Percentiles rank a stretch among this genome's conserved stretches.
phyloP scores from a whole-genome alignment of 1,140 invertebrate genomes.

The Magallana angulata region DNA sequence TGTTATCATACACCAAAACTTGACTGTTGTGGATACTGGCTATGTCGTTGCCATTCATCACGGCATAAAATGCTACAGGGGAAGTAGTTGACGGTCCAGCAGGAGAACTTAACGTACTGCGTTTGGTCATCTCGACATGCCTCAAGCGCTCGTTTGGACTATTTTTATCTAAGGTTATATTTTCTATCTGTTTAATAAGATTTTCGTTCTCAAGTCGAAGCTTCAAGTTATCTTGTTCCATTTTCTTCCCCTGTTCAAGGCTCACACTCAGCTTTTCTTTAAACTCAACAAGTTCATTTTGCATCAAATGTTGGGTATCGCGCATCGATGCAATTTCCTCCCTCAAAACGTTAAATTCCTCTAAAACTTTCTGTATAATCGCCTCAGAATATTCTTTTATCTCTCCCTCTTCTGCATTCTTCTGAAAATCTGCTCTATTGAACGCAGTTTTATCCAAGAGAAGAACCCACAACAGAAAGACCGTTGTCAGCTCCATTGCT shows the following conservation, averaged over 20 bases:
- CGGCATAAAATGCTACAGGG: conserved; percentile 4
- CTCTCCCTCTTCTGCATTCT: too few relatives aligned
- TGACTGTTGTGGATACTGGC: not conserved
- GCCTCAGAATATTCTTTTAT: too few relatives aligned
- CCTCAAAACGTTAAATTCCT: not conserved
- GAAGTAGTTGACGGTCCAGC: not conserved
- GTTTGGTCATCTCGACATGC: not conserved
- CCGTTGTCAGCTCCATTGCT: too few relatives aligned
- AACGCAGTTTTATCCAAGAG: too few relatives aligned
- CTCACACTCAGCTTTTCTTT: not conserved
- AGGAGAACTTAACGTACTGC: not conserved
- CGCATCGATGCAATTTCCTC: not conserved
- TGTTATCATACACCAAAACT: not conserved
- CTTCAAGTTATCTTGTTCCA: too few relatives aligned
- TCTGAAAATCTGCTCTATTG: too few relatives aligned
- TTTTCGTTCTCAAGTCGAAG: not conserved
- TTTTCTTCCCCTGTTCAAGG: too few relatives aligned
- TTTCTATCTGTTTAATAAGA: not conserved
- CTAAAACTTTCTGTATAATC: too few relatives aligned
- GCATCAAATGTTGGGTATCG: not conserved
- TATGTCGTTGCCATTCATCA: not conserved
- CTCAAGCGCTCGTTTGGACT: not conserved
- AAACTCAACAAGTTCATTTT: not conserved
- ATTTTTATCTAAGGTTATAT: not conserved
- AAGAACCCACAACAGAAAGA: too few relatives aligned